Base-by-base conservation (phyloP, 2,888 invertebrate species). In the Noctua janthe region DNA sequence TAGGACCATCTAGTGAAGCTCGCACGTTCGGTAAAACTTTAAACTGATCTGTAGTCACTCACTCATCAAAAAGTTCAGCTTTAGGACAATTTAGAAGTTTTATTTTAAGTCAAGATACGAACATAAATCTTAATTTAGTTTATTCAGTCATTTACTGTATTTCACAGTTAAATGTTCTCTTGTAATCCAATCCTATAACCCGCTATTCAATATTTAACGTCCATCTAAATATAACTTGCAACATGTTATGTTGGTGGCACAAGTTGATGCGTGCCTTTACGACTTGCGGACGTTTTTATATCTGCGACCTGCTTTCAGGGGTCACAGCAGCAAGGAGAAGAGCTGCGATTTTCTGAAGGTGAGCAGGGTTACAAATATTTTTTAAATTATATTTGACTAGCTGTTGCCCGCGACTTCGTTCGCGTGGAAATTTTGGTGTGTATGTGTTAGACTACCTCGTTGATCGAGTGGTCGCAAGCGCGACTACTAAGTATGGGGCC, bases 271-370 rank as follows among this genome's bases (percentile, higher is more conserved):
- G 59, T 35, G 23, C 23, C 62, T 87, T 85, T 73, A 90, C 79
- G 86, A 71, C 75, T 79, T 59, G 71, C 17, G 39, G 75, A 69
- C 54, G 73, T 76, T 80, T 90, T 89, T 90, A 90, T 87, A 87
- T 74, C 62, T 59, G 35, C 54, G 85, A 69, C 83, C 84, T 86
- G 83, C 29, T 88, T 90, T 72, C 88, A 89, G 90, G 84, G 82
- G 77, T 79, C 86, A 62, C n/a, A 49, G 71, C 71, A 75, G 67
- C 70, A 71, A 72, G 49, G 64, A 77, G 69, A 78, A 67, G 20
- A 75, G 69, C 74, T 51, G 35, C 20, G 64, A 47, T 20, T 35
- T 39, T 35, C 10, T 56, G 11, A 81, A 86, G 89, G 89, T 89
- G 74, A 86, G 69, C 15, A 13, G 17, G 8, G 17, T n/a, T 5